Evolutionary conservation across 1,140 invertebrate species (phyloP).

Genomic region (Papilio helenus): DNA sequence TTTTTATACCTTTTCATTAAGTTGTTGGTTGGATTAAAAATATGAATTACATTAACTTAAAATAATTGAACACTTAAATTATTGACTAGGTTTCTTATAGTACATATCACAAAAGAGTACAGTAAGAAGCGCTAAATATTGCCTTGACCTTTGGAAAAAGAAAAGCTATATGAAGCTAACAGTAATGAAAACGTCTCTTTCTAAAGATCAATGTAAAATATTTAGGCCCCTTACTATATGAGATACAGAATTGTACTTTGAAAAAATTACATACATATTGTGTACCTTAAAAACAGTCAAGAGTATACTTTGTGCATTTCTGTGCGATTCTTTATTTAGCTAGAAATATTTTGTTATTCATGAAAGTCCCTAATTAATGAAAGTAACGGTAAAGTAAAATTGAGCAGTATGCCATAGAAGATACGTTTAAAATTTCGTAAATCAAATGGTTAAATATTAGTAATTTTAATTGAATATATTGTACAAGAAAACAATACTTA

Average conservation of each 20-base stretch:
- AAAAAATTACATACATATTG: background rate
- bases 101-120: constrained; percentile 5
- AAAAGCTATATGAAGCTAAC: no score
- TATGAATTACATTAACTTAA: background rate
- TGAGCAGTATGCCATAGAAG: no score
- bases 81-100: background rate
- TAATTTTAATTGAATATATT: no score
- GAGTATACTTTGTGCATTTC: background rate
- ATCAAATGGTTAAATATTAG: no score
- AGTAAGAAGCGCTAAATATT: constrained; percentile 1
- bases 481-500: background rate
- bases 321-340: background rate
- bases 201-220: background rate
- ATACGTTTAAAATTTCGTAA: no score
- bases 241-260: background rate
- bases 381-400: no score
- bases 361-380: background rate
- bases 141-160: background rate
- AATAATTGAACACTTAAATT: constrained; percentile 6
- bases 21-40: no score
- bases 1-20: no score
- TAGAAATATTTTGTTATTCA: no score
- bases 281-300: background rate
- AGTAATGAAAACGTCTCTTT: background rate
- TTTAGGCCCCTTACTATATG: background rate